These are phyloP conservation scores for Sander vitreus DNA, from an alignment of 2,113 vertebrate genomes.

Conservation along the genomic window DNA sequence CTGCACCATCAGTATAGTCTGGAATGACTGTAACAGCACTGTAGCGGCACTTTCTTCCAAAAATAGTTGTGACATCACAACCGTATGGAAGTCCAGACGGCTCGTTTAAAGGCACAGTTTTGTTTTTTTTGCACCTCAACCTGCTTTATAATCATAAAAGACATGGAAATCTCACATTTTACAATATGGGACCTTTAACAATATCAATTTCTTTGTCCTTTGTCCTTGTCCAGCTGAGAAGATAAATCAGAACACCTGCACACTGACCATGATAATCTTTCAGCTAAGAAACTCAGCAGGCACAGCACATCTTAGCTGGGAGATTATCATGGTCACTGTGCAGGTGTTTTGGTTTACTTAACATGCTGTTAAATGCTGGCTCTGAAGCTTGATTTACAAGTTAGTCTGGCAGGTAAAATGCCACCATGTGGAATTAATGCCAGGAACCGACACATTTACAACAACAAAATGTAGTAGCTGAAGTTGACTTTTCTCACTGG, in stretches of 20 bases:
- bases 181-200: background rate
- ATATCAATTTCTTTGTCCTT: background rate
- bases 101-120: too few relatives aligned
- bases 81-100: too few relatives aligned
- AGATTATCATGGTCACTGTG: slow-evolving; percentile 15
- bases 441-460: background rate
- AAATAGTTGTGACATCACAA: too few relatives aligned
- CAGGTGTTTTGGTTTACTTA: slow-evolving; percentile 13
- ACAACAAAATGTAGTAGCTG: background rate
- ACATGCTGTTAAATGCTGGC: background rate
- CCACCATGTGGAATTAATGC: background rate
- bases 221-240: slow-evolving; percentile 11
- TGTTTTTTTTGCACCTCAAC: too few relatives aligned
- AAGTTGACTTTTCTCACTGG: background rate
- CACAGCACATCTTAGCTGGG: slow-evolving; percentile 1
- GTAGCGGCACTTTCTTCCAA: too few relatives aligned
- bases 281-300: slow-evolving; percentile 13
- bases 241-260: slow-evolving; percentile 23
- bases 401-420: background rate
- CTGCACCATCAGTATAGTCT: too few relatives aligned
- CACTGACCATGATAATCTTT: slow-evolving; percentile 1
- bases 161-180: too few relatives aligned
- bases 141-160: too few relatives aligned
- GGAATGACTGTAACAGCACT: too few relatives aligned
- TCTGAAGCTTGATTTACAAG: slow-evolving; percentile 1